A percentile compares a stretch with the other conserved stretches of the same genome.
These are phyloP conservation scores for Zele albiditarsus DNA, from an alignment of 2,888 invertebrate species.

Conservation along the genomic window DNA sequence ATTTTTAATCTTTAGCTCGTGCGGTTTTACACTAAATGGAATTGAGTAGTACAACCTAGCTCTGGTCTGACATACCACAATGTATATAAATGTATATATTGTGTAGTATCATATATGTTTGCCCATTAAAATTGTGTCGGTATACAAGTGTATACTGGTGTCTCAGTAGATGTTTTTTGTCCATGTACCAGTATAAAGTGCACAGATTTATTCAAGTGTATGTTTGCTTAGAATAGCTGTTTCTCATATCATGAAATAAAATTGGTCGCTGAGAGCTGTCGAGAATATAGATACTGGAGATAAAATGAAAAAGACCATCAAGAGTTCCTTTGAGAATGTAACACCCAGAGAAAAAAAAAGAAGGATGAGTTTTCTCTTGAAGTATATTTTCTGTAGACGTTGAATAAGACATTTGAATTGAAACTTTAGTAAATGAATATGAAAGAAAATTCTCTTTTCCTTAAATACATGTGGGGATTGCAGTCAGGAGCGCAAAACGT, in stretches of 20 bases:
- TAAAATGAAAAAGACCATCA: not conserved
- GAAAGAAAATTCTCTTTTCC: not conserved
- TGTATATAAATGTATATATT: too few species aligned
- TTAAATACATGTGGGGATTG: constrained; percentile 3
- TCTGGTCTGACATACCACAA: not conserved
- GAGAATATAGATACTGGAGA: not conserved
- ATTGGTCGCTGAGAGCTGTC: too few species aligned
- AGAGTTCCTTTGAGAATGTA: not conserved
- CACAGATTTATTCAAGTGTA: too few species aligned
- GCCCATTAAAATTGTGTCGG: not conserved
- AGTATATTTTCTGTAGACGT: not conserved
- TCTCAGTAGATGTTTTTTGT: too few species aligned
- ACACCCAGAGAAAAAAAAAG: not conserved
- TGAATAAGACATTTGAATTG: not conserved
- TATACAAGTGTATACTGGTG: too few species aligned
- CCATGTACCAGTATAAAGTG: too few species aligned
- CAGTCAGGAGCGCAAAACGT: not conserved
- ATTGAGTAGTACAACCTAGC: not conserved
- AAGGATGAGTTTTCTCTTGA: not conserved
- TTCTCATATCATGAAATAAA: too few species aligned
- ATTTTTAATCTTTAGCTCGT: not conserved
- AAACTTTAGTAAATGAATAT: not conserved
- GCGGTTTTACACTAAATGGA: not conserved
- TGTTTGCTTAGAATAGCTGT: too few species aligned
- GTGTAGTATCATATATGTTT: too few species aligned